These are phyloP conservation scores for Quiscalus mexicanus DNA, from an alignment of 2,113 vertebrate genomes.

Conservation along the genomic window DNA sequence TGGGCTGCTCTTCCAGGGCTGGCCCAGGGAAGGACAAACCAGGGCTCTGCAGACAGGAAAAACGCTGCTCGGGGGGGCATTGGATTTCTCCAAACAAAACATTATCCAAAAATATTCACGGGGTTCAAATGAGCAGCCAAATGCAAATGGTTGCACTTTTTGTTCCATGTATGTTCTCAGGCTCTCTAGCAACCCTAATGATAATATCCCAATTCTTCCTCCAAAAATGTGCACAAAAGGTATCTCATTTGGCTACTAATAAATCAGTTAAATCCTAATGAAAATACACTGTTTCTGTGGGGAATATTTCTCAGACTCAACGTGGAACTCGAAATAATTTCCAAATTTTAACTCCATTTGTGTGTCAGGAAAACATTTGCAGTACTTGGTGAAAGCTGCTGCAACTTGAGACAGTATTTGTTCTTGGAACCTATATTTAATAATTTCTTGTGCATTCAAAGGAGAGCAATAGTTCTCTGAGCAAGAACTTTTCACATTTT, in stretches of 20 bases:
- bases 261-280: neutral
- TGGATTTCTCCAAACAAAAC: conserved; percentile 54
- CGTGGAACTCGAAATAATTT: neutral
- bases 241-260: neutral
- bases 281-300: neutral
- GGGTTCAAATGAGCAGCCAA: neutral
- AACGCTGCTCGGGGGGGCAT: neutral
- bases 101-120: neutral
- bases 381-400: neutral
- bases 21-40: neutral
- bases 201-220: neutral
- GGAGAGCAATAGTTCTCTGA: neutral
- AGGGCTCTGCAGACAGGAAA: conserved; percentile 19
- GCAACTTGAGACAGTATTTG: neutral
- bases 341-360: neutral
- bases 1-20: neutral
- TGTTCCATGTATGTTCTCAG: neutral
- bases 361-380: neutral
- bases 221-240: neutral
- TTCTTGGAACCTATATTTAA: neutral
- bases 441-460: neutral
- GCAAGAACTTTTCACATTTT: neutral
- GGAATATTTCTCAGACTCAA: neutral
- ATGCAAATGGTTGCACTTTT: conserved; percentile 9
- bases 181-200: neutral